These are phyloP conservation scores for Atherinosoma microstoma DNA, from an alignment of 2,797 vertebrate genomes.

Conservation along the genomic window DNA sequence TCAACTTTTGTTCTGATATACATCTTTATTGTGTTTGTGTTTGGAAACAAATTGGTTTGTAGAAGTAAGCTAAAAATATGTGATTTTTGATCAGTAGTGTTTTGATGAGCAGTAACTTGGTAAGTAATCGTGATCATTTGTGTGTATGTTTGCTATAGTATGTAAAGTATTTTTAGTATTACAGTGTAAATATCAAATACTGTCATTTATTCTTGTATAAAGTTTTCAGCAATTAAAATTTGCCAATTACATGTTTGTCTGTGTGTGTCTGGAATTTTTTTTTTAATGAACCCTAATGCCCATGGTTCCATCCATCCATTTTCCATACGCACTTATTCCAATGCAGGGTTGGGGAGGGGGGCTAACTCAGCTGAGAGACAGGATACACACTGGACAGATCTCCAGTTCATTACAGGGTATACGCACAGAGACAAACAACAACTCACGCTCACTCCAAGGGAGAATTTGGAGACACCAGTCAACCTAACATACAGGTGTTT, in stretches of 20 bases:
- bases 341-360: neutral
- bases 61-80: slow-evolving; percentile 25
- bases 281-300: neutral
- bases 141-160: slow-evolving; percentile 50
- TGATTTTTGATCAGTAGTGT: slow-evolving; percentile 41
- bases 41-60: slow-evolving; percentile 8
- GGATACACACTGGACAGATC: neutral
- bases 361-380: neutral
- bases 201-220: slow-evolving; percentile 76
- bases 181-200: slow-evolving; percentile 83
- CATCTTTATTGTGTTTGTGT: slow-evolving; percentile 33
- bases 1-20: slow-evolving; percentile 43
- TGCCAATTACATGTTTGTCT: slow-evolving; percentile 16
- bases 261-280: slow-evolving; percentile 1
- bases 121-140: slow-evolving; percentile 39
- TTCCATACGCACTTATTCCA: neutral
- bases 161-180: slow-evolving; percentile 62
- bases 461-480: no score
- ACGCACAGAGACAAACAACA: no score
- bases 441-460: no score
- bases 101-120: slow-evolving; percentile 42
- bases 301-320: neutral
- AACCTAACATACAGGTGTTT: no score
- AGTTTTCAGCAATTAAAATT: slow-evolving; percentile 65
- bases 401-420: neutral